Evolutionary conservation across 2,113 vertebrate species (phyloP).

Genomic region (Psettodes erumei): DNA sequence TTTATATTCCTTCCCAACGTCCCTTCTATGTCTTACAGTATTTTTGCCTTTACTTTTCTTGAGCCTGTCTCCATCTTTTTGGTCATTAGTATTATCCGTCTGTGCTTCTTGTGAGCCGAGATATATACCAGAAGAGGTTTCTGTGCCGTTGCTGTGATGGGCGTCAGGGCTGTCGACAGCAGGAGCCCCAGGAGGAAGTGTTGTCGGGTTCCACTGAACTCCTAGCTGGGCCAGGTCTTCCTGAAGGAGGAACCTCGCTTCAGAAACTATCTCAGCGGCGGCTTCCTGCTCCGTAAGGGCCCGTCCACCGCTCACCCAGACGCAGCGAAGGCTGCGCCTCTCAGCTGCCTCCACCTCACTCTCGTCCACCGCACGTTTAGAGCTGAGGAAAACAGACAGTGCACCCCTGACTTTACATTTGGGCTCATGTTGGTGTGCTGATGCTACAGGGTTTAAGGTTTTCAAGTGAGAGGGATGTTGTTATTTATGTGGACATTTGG

Average conservation of each 20-base stretch:
- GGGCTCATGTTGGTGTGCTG: background rate
- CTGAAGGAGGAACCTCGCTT: conserved; percentile 91
- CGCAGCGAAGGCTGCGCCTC: conserved; percentile 84
- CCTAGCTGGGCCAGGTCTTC: conserved; percentile 91
- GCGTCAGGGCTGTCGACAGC: conserved; percentile 2
- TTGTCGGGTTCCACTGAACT: conserved; percentile 87
- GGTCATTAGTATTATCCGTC: background rate
- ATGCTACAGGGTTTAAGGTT: background rate
- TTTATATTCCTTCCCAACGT: conserved; percentile 5
- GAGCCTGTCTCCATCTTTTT: background rate
- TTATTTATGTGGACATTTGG: no score
- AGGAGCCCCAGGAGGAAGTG: conserved; percentile 37
- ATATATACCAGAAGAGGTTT: conserved; percentile 4
- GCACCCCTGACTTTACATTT: background rate
- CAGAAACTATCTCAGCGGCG: conserved; percentile 88
- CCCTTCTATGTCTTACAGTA: background rate
- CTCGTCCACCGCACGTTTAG: conserved; percentile 92
- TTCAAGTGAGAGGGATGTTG: no score
- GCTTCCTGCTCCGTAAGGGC: conserved; percentile 91
- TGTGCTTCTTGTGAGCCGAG: conserved; percentile 32
- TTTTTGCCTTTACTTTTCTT: background rate
- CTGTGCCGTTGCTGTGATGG: conserved; percentile 10
- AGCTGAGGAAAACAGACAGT: conserved; percentile 66
- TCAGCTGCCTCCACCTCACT: conserved; percentile 91
- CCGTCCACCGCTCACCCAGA: conserved; percentile 90